Base-by-base conservation (phyloP, 2,888 invertebrate genomes). In the Oconnorella tubifera region DNA sequence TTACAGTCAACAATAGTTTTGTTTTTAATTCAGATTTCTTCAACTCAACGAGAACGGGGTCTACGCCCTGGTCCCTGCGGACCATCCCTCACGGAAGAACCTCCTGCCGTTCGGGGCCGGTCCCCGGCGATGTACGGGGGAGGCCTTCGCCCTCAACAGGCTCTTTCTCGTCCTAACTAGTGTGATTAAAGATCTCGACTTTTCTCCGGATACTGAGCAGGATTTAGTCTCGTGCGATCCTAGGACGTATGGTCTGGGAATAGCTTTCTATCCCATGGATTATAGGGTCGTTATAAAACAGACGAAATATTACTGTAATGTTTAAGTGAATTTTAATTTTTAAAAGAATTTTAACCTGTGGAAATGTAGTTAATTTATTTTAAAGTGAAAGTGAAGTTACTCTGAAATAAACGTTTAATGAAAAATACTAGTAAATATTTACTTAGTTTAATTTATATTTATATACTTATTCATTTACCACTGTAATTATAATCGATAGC, bases 71-170 rank as follows among this genome's bases (percentile, higher is more conserved):
- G 56, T 63, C 25, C 25, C 57, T n/a, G n/a, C 49, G 1, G 63
- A 63, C 23, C 63, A 63, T 33, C 63, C 63, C 1, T 57, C 40
- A 19, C 56, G 63, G 14, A 49, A 33, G 1, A 56, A 33, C 48
- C 25, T 63, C 31, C 23, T 63, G 19, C 49, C 63, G 3, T 63
- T 63, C 29, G 63, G 63, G 3, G 63, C 59, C 2, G 63, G 63
- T 23, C 61, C 63, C 3, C 29, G 63, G 28, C 40, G 48, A 6
- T 63, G 63, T 33, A n/a, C 57, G 6, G 63, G 63, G 1, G 63
- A 63, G 28, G 27, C 32, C 1, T 53, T 63, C 28, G 63, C 63
- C 10, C 50, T 48, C 29, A 59, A 50, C 31, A 49, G 63, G 2
- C 3, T 63, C 3, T 63, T 63, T 31, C 63, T 63, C 40, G 32